Percentiles rank a stretch among this genome's conserved stretches.
phyloP scores from a whole-genome alignment of 2,797 vertebrate species.

The Chromobotia macracanthus region DNA sequence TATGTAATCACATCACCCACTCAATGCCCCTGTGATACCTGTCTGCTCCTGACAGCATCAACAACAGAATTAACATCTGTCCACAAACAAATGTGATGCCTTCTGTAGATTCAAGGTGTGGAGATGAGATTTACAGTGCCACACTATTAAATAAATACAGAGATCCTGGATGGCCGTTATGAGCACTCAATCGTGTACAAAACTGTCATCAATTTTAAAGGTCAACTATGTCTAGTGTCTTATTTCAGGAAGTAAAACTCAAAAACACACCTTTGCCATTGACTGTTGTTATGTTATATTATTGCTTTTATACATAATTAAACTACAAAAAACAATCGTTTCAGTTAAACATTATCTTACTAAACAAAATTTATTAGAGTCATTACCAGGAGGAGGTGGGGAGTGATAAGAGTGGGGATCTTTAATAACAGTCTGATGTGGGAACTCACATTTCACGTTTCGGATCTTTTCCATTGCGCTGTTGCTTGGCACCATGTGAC shows the following conservation, averaged over 20 bases:
- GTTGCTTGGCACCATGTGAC: constrained; percentile 77
- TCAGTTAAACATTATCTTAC: too few species aligned
- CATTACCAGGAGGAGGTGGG: neutral
- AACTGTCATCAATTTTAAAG: neutral
- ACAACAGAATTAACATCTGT: constrained; percentile 66
- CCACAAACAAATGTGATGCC: constrained; percentile 27
- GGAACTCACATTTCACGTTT: constrained; percentile 33
- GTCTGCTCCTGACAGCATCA: constrained; percentile 59
- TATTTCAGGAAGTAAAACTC: neutral
- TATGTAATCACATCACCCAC: constrained; percentile 70
- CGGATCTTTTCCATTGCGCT: constrained; percentile 20
- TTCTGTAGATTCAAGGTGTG: constrained; percentile 8
- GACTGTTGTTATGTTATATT: neutral
- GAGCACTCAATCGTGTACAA: neutral
- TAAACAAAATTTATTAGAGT: neutral
- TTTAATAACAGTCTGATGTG: constrained; percentile 32
- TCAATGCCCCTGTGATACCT: constrained; percentile 62
- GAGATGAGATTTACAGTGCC: constrained; percentile 18
- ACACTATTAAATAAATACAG: constrained; percentile 5
- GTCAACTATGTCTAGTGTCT: neutral
- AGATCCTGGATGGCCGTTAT: neutral
- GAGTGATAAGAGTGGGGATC: constrained; percentile 18
- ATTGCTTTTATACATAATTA: neutral
- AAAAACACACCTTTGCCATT: neutral
- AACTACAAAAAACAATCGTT: neutral